These are phyloP conservation scores for Seira musarum DNA, from an alignment of 2,888 invertebrate genomes.

Conservation along the genomic window DNA sequence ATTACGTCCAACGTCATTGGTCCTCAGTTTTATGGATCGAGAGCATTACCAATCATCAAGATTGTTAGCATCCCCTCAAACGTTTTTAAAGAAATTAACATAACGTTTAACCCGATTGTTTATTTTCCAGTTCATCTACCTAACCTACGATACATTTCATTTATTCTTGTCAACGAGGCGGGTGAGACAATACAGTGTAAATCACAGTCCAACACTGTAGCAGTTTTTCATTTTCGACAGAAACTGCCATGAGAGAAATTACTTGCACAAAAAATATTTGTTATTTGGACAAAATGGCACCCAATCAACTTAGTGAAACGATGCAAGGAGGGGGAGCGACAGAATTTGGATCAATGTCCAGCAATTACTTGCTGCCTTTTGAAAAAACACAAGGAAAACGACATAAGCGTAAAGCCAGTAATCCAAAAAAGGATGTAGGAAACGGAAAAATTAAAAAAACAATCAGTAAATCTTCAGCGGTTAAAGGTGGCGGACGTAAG, in stretches of 20 bases:
- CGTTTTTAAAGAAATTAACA: neutral
- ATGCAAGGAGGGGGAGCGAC: neutral
- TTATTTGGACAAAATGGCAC: constrained; percentile 13
- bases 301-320: no score
- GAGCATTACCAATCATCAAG: neutral
- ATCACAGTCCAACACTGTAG: neutral
- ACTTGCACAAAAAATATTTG: constrained; percentile 11
- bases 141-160: neutral
- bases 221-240: constrained; percentile 12
- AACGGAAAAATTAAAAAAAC: neutral
- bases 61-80: neutral
- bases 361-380: constrained; percentile 10
- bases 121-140: constrained; percentile 11
- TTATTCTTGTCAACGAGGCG: neutral
- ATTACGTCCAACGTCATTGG: constrained; percentile 6
- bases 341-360: neutral
- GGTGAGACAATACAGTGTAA: neutral
- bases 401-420: no score
- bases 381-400: no score
- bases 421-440: constrained; percentile 18
- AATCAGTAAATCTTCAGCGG: neutral
- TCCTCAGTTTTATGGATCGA: neutral
- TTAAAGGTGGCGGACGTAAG: neutral
- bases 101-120: neutral
- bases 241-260: constrained; percentile 15